phyloP scores from a whole-genome alignment of 2,888 invertebrate species.

The Lasioglossum figueresi region DNA sequence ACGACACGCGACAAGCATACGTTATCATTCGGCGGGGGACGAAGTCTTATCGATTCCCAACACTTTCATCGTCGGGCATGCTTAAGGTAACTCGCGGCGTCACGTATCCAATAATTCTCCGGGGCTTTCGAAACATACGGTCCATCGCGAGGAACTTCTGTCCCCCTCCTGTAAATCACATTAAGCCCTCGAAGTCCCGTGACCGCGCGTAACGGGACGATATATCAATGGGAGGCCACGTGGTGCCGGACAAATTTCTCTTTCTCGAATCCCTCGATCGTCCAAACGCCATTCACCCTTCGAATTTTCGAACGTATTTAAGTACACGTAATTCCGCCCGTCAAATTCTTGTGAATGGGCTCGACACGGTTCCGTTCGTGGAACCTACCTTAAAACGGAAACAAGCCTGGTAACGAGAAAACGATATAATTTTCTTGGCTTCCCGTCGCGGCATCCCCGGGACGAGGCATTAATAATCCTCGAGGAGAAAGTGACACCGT shows the following conservation, averaged over 20 bases:
- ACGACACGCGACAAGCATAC: conserved; percentile 17
- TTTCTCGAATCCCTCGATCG: conserved; percentile 23
- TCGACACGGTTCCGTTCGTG: conserved; percentile 3
- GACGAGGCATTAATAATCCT: conserved; percentile 46
- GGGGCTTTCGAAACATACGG: conserved; percentile 70
- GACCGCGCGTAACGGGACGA: conserved; percentile 65
- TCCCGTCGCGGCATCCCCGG: conserved; percentile 2
- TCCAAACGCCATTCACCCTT: neutral
- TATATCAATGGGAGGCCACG: conserved; percentile 64
- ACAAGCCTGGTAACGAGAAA: conserved; percentile 16
- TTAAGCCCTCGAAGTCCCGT: conserved; percentile 68
- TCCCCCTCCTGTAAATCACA: conserved; percentile 70
- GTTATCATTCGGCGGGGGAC: conserved; percentile 20
- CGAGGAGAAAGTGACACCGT: neutral
- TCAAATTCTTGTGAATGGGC: conserved; percentile 39
- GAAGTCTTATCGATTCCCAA: conserved; percentile 49
- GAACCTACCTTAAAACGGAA: neutral
- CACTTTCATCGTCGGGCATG: conserved; percentile 48
- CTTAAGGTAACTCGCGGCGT: conserved; percentile 59
- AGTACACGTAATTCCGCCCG: conserved; percentile 40
- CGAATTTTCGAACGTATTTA: conserved; percentile 37
- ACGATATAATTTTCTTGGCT: conserved; percentile 39
- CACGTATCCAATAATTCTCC: conserved; percentile 72
- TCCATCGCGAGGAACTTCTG: conserved; percentile 69
- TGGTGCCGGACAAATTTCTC: conserved; percentile 60